phyloP scores from a whole-genome alignment of 2,113 vertebrate species.

The Henicopernis longicauda region DNA sequence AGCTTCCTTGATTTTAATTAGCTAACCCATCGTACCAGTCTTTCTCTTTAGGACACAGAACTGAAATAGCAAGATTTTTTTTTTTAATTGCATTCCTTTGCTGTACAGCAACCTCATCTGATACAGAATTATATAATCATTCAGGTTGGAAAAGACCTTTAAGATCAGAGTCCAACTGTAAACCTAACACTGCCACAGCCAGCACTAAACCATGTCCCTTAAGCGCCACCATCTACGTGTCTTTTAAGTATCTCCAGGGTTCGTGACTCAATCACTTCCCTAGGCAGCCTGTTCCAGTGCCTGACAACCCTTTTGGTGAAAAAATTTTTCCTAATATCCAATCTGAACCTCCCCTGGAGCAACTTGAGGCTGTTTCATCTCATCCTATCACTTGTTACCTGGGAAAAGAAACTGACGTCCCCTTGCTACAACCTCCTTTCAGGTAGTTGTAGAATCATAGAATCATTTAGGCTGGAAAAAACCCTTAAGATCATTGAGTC shows the following conservation, averaged over 20 bases:
- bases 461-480: neutral
- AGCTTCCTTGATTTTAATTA: neutral
- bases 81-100: neutral
- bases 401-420: neutral
- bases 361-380: neutral
- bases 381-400: neutral
- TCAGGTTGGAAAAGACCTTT: neutral
- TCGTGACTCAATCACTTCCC: neutral
- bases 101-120: neutral
- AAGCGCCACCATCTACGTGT: rapidly evolving
- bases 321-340: neutral
- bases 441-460: neutral
- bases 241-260: neutral
- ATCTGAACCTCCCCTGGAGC: neutral
- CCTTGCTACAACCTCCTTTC: neutral
- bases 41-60: neutral
- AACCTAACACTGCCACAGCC: neutral
- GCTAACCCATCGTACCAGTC: neutral
- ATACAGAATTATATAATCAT: neutral
- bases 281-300: neutral
- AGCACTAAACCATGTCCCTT: neutral
- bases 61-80: neutral
- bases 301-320: neutral
- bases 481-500: neutral
- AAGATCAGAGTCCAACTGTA: neutral